A percentile compares a stretch with the other conserved stretches of the same genome.
Conservation (phyloP, 2,113 vertebrate species). For the Stigmatopora argus region DNA sequence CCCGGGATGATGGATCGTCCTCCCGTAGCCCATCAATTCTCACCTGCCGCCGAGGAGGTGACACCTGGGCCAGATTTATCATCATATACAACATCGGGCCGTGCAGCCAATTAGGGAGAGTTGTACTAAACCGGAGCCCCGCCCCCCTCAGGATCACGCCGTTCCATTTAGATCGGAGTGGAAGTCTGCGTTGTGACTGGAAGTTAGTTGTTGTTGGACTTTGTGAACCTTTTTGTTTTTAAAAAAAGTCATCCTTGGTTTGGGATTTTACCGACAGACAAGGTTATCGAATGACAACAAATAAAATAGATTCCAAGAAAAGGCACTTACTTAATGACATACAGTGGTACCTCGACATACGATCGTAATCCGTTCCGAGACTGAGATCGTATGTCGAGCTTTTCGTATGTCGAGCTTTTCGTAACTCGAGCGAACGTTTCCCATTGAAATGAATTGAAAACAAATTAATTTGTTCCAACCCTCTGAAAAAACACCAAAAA, state of each 20-base stretch:
- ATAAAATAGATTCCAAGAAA: too few relatives aligned
- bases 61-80: slow-evolving; percentile 95
- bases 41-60: slow-evolving; percentile 80
- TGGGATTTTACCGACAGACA: not conserved
- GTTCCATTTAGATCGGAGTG: slow-evolving; percentile 70
- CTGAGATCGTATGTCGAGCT: too few relatives aligned
- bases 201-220: slow-evolving; percentile 15
- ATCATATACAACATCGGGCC: slow-evolving; percentile 74
- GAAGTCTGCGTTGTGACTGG: slow-evolving; percentile 56
- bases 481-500: too few relatives aligned
- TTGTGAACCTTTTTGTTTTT: slow-evolving; percentile 1
- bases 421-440: too few relatives aligned
- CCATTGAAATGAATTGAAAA: too few relatives aligned
- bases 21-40: slow-evolving; percentile 92
- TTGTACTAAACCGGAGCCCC: slow-evolving; percentile 62
- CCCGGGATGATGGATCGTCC: slow-evolving; percentile 91
- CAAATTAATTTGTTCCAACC: too few relatives aligned
- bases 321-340: too few relatives aligned
- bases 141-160: slow-evolving; percentile 51
- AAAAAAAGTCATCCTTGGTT: not conserved
- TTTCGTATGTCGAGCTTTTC: too few relatives aligned
- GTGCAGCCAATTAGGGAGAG: slow-evolving; percentile 56
- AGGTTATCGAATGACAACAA: not conserved
- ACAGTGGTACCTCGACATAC: too few relatives aligned
- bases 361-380: too few relatives aligned